Base-by-base conservation (phyloP, 2,113 vertebrate species). In the Chelonoidis abingdonii region DNA sequence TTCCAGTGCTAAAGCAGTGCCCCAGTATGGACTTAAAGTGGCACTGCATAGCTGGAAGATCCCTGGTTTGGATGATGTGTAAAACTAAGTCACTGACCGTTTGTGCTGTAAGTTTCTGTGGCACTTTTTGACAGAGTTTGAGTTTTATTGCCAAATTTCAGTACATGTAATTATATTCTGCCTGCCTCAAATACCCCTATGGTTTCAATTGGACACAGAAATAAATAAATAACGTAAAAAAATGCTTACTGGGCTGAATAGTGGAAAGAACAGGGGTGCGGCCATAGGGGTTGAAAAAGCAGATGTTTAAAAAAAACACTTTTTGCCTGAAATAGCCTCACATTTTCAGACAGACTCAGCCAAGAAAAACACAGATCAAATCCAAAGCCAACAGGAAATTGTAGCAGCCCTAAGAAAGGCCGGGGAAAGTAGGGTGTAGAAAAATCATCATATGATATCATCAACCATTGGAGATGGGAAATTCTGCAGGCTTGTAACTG, bases 351-450 rank as follows among this genome's bases (percentile, higher is more conserved):
- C 88, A 84, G 79, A 1, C 1, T 93, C 84, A 82, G 95, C 97
- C 97, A 98, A 97, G 94, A 92, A 94, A 97, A 98, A 96, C 81
- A 97, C 10, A 50, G 86, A 75, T 90, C 89, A 85, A 52, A 96
- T 91, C 87, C 93, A 98, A 98, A 97, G 91, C 91, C 94, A 96
- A 97, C 95, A 97, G 97, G 95, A 98, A 97, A 87, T 84, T 3
- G 1, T 83, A 89, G 88, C 86, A 96, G 62, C 83, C 86, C 91
- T 91, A 96, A 92, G 94, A 95, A 96, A 97, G 93, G 65, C 89
- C 87, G 90, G 80, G 14, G 3, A 95, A 91, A 93, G 94, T 59
- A 96, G 89, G 79, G 90, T 91, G 90, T 83, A 97, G 96, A 96
- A 94, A 94, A 94, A 96, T 96, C 92, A 84, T 75, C 89, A 49